phyloP scores from a whole-genome alignment of 2,113 vertebrate genomes.

The Mus musculus region DNA sequence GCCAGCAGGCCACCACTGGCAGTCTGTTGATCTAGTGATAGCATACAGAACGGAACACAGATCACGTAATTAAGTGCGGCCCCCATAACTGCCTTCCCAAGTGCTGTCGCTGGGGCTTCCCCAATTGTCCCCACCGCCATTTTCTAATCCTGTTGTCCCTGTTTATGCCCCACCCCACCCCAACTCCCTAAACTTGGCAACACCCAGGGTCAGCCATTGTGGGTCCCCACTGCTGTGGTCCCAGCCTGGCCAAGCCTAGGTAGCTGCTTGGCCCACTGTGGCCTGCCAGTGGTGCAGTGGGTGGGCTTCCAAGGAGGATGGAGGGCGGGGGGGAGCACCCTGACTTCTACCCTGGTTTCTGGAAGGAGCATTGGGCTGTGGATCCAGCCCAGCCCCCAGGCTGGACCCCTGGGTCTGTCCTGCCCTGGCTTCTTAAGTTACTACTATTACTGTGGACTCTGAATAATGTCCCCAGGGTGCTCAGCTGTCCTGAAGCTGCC shows the following conservation, averaged over 20 bases:
- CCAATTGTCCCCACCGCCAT: fast-evolving
- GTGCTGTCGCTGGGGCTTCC: not conserved
- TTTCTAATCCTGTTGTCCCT: not conserved
- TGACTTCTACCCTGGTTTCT: fast-evolving
- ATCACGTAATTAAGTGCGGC: fast-evolving
- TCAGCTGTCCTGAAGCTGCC: not conserved
- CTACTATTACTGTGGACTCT: no score
- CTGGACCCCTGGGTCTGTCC: not conserved
- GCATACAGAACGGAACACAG: fast-evolving
- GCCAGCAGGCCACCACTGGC: fast-evolving
- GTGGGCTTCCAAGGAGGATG: not conserved
- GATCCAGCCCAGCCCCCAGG: not conserved
- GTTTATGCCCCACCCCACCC: no score
- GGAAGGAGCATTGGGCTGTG: not conserved
- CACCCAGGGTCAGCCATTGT: no score
- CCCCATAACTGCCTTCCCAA: not conserved
- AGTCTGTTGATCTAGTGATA: no score
- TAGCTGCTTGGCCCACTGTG: not conserved
- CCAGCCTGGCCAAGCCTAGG: not conserved
- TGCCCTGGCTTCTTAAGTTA: not conserved
- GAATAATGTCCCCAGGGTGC: not conserved
- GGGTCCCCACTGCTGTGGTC: not conserved
- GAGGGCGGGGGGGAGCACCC: fast-evolving
- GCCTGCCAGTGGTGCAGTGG: no score
- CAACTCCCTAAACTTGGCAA: not conserved